Percentiles rank a stretch among this genome's conserved stretches.
phyloP scores from a whole-genome alignment of 2,888 invertebrate genomes.

The Stratiomys singularior region DNA sequence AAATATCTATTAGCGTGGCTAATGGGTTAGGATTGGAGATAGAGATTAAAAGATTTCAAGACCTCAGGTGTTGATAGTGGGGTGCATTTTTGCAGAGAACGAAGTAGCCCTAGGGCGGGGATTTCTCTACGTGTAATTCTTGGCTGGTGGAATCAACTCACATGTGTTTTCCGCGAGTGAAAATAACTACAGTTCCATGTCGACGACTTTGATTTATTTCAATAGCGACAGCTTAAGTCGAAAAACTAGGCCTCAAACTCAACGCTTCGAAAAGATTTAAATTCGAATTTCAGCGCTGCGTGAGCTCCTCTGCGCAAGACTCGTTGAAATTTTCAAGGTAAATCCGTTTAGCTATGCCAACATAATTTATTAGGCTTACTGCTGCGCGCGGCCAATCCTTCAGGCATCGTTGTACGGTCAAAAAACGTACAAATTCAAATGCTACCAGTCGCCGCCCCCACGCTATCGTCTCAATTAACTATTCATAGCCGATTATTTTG shows the following conservation, averaged over 20 bases:
- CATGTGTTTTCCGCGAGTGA: too few species aligned
- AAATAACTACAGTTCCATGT: background rate
- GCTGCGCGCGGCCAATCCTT: background rate
- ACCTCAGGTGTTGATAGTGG: too few species aligned
- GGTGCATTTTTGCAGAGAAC: too few species aligned
- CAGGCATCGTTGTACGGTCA: background rate
- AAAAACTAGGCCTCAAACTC: background rate
- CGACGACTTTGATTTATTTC: background rate
- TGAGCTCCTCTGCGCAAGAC: background rate
- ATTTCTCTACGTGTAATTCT: too few species aligned
- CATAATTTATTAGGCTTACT: constrained; percentile 38
- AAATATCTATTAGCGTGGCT: constrained; percentile 6
- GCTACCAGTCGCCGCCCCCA: constrained; percentile 27
- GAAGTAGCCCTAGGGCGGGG: too few species aligned
- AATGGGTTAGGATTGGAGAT: background rate
- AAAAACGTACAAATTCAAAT: constrained; percentile 13
- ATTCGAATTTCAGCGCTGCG: background rate
- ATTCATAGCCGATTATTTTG: constrained; percentile 41
- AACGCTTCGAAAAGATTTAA: background rate
- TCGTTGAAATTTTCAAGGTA: background rate
- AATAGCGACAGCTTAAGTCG: background rate
- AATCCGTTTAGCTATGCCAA: background rate
- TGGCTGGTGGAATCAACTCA: too few species aligned
- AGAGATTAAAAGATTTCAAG: background rate
- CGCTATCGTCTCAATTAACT: constrained; percentile 19